Percentiles rank a stretch among this genome's conserved stretches.
Conservation (phyloP, 1,140 invertebrate genomes). For the Berghia stephanieae region DNA sequence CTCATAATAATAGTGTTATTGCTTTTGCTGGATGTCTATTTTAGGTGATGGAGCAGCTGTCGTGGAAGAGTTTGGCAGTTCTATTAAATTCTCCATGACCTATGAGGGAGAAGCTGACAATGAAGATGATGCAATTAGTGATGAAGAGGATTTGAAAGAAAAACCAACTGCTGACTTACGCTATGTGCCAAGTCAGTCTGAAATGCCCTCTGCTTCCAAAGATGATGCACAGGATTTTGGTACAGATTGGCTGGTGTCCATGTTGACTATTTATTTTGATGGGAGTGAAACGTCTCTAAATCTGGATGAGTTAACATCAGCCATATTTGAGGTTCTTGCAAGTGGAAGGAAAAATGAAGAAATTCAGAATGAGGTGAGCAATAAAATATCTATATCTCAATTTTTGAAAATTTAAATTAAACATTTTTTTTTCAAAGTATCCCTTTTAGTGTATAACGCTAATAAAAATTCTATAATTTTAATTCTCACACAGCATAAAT, state of each 20-base stretch:
- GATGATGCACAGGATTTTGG: conserved; percentile 33
- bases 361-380: conserved; percentile 79
- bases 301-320: conserved; percentile 53
- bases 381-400: not conserved
- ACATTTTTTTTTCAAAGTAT: conserved; percentile 8
- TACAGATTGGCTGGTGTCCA: conserved; percentile 47
- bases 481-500: not conserved
- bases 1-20: too few relatives aligned
- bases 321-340: conserved; percentile 61
- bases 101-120: conserved; percentile 52
- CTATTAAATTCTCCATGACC: conserved; percentile 53
- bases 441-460: not conserved
- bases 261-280: conserved; percentile 51
- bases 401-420: too few relatives aligned
- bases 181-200: too few relatives aligned
- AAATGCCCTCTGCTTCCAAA: too few relatives aligned
- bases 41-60: conserved; percentile 48
- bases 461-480: not conserved
- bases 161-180: too few relatives aligned
- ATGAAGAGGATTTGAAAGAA: conserved; percentile 22
- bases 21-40: too few relatives aligned
- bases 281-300: conserved; percentile 42
- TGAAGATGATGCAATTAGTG: conserved; percentile 20
- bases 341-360: conserved; percentile 72
- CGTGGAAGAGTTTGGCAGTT: conserved; percentile 57